A percentile compares a stretch with the other conserved stretches of the same genome.
Evolutionary conservation across 2,888 invertebrate species (phyloP).

Genomic region (Xanthorhoe designata): DNA sequence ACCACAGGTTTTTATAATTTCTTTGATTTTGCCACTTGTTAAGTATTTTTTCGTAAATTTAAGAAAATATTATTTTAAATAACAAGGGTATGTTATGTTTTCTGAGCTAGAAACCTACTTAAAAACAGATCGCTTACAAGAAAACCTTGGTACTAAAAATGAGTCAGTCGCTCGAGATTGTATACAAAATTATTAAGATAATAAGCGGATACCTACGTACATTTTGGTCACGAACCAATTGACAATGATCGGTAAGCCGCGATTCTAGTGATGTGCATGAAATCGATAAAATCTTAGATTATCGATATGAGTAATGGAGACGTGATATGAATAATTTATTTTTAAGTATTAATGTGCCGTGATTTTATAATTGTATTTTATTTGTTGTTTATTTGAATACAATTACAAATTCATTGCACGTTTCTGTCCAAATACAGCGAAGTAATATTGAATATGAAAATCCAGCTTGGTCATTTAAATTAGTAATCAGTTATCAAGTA

Average conservation of each 20-base stretch:
- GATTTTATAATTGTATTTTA: conserved; percentile 25
- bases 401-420: neutral
- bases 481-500: too few species aligned
- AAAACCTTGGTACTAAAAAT: conserved; percentile 82
- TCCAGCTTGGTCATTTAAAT: too few species aligned
- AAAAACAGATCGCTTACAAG: conserved; percentile 62
- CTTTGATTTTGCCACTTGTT: too few species aligned
- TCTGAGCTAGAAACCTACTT: conserved; percentile 50
- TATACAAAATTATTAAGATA: conserved; percentile 84
- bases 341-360: conserved; percentile 26
- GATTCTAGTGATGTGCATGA: conserved; percentile 57
- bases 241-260: conserved; percentile 82
- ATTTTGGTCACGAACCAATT: conserved; percentile 85
- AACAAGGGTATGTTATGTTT: neutral
- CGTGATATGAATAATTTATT: conserved; percentile 34
- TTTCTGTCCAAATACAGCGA: neutral
- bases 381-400: conserved; percentile 7
- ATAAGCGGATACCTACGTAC: conserved; percentile 84
- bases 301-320: conserved; percentile 42
- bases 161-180: conserved; percentile 77
- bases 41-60: too few species aligned
- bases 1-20: too few species aligned
- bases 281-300: conserved; percentile 45
- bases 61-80: too few species aligned
- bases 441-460: neutral